Percentiles rank a stretch among this genome's conserved stretches.
Conservation (phyloP, 1,140 invertebrate genomes). For the Caerostris extrusa region DNA sequence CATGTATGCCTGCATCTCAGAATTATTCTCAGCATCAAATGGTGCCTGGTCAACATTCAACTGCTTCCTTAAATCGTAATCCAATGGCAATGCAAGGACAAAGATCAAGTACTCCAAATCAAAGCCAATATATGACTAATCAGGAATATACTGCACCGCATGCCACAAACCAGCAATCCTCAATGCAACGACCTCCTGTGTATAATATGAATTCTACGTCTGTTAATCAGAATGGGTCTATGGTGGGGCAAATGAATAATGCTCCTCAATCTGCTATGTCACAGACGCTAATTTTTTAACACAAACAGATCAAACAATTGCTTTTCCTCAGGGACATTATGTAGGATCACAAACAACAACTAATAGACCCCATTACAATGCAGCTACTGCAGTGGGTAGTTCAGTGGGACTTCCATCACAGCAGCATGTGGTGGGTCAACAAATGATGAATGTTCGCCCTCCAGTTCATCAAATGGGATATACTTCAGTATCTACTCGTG, state of each 20-base stretch:
- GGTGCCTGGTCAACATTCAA: constrained; percentile 63
- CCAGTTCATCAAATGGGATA: constrained; percentile 76
- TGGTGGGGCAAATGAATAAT: constrained; percentile 64
- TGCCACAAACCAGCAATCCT: constrained; percentile 61
- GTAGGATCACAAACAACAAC: constrained; percentile 67
- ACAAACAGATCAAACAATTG: constrained; percentile 73
- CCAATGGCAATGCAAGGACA: constrained; percentile 60
- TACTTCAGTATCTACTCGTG: constrained; percentile 60
- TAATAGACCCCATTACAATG: constrained; percentile 74
- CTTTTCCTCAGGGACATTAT: constrained; percentile 78
- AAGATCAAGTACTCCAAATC: constrained; percentile 68
- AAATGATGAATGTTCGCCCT: constrained; percentile 73
- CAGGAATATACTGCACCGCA: constrained; percentile 67
- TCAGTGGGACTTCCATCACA: constrained; percentile 31
- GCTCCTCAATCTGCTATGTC: constrained; percentile 70
- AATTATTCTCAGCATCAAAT: constrained; percentile 75
- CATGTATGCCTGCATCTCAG: constrained; percentile 65
- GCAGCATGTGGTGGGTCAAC: constrained; percentile 68
- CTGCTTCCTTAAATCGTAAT: constrained; percentile 49
- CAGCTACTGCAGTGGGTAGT: constrained; percentile 62
- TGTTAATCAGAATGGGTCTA: constrained; percentile 75
- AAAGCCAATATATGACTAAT: constrained; percentile 75
- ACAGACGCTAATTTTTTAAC: constrained; percentile 64
- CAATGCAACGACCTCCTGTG: constrained; percentile 76
- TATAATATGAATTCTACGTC: constrained; percentile 73